Evolutionary conservation across 2,113 vertebrate species (phyloP).

Genomic region (Bettongia penicillata): DNA sequence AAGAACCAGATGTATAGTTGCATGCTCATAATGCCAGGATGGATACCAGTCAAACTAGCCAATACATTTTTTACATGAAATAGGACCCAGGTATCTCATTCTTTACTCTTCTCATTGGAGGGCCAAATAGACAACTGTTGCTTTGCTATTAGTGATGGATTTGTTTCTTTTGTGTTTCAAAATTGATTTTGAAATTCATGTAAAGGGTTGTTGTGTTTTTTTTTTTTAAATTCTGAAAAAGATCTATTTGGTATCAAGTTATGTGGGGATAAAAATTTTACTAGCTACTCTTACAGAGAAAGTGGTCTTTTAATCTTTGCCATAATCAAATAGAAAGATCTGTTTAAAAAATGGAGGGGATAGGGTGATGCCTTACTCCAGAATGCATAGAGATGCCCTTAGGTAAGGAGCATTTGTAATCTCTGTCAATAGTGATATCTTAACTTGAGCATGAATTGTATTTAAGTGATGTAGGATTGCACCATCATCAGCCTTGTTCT

Average conservation of each 20-base stretch:
- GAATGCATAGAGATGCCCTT: too few relatives aligned
- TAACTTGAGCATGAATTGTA: too few relatives aligned
- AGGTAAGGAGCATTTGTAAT: too few relatives aligned
- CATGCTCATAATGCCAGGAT: conserved; percentile 98
- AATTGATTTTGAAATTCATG: conserved; percentile 93
- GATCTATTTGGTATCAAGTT: conserved; percentile 91
- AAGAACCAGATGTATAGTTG: conserved; percentile 97
- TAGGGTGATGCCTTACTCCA: too few relatives aligned
- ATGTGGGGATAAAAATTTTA: conserved; percentile 89
- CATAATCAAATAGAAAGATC: conserved; percentile 85
- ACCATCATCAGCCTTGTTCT: too few relatives aligned
- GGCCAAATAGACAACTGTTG: conserved; percentile 63
- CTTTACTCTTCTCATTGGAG: conserved; percentile 45
- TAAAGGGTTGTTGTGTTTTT: conserved; percentile 81
- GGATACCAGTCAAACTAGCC: conserved; percentile 92
- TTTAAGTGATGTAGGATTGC: too few relatives aligned
- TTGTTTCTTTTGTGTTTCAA: conserved; percentile 91
- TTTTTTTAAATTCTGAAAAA: conserved; percentile 84
- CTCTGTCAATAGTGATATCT: too few relatives aligned
- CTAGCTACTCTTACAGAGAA: conserved; percentile 90
- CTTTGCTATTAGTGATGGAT: conserved; percentile 76
- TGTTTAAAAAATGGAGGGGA: too few relatives aligned
- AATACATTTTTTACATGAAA: conserved; percentile 69
- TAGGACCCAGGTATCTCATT: conserved; percentile 74
- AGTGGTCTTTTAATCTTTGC: conserved; percentile 84